phyloP scores from a whole-genome alignment of 2,797 vertebrate genomes.

The Anas capensis region DNA sequence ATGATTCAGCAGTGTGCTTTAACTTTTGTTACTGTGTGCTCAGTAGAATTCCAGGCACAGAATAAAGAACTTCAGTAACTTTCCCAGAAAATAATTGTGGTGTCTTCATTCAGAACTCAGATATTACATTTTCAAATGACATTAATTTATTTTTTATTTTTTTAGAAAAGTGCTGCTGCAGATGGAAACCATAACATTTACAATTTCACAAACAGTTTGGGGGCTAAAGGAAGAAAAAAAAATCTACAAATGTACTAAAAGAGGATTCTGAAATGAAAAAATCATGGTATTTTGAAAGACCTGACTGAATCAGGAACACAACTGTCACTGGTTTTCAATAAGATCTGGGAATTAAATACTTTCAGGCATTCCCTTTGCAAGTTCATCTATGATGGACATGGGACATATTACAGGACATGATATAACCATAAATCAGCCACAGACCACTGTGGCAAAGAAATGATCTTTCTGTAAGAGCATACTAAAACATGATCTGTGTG shows the following conservation, averaged over 20 bases:
- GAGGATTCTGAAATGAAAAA: neutral
- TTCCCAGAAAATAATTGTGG: neutral
- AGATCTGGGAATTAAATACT: neutral
- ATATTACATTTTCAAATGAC: neutral
- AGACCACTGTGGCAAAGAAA: neutral
- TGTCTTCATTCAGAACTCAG: neutral
- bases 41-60: neutral
- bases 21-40: neutral
- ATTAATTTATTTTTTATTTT: neutral
- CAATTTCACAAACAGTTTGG: neutral
- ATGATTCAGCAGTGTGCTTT: neutral
- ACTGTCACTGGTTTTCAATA: neutral
- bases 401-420: neutral
- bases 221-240: neutral
- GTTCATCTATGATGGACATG: neutral
- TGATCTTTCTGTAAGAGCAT: neutral
- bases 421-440: neutral
- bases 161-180: neutral
- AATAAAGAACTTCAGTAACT: neutral
- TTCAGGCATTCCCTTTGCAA: neutral
- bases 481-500: neutral
- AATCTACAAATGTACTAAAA: neutral
- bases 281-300: neutral
- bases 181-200: neutral
- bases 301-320: neutral